Base-by-base conservation (phyloP, 2,113 vertebrate species). In the Clarias batrachus region DNA sequence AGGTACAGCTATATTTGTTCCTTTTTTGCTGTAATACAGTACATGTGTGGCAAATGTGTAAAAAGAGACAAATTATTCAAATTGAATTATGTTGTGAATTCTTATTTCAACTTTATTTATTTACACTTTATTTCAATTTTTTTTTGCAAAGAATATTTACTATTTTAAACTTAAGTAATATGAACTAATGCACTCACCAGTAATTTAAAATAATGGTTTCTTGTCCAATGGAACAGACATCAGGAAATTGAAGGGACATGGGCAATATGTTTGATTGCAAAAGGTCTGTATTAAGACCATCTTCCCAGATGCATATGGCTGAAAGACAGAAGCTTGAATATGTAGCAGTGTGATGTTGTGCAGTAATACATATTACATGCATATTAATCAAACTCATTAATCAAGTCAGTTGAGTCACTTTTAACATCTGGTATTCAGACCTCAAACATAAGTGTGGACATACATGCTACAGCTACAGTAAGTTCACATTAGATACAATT, bases 131-230 rank as follows among this genome's bases (percentile, higher is more conserved):
- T 48, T 48, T 48, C 48, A 48, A 48, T 1, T 5, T 8, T 13
- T 13, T 68, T 23, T 37, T 73, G 11, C 9, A 33, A 60, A 48
- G 21, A 3, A 84, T n/a, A 84, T 63, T 76, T 25, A 74, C 21
- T 16, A 63, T 52, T 48, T 74, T 16, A 76, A 21, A 81, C 0
- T 27, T 60, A 84, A 81, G 79, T 8, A 65, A 4, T 83, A 27
- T 73, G 37, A 37, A 84, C 21, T 57, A 83, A 63, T 52, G 71
- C 83, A 93, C 94, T 91, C 63, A 95, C 94, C 94, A 94, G 30
- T 1, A 76, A 77, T 59, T 5, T 21, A 74, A 12, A 23, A 5
- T 12, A 70, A 37, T 2, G 5, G 60, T 2, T 0, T 37, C 11
- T 3, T 4, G 33, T 7, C 30, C 0, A 7, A 11, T 65, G 8